Base-by-base conservation (phyloP, 2,888 invertebrate genomes). In the Cotesia congregata region DNA sequence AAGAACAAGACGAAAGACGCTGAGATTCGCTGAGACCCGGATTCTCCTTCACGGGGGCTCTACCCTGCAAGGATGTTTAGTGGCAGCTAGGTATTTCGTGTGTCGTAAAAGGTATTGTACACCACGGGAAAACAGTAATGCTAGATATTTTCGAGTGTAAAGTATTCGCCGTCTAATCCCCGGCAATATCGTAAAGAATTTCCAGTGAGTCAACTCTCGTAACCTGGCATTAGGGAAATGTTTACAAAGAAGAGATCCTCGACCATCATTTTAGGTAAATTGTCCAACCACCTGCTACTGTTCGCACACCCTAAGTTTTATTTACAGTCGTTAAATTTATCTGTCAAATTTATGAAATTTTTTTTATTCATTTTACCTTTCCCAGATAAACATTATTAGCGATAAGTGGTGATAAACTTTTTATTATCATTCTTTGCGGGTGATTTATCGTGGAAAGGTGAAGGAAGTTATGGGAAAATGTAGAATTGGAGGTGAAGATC, bases 301-400 rank as follows among this genome's bases (percentile, higher is more conserved):
- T 12, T 65, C 61, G 15, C 77, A 20, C 40, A 62, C 60, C 85
- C 85, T 72, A 83, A 86, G 87, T 89, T 88, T 89, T 88, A 89
- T 88, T 89, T 88, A 88, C 89, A 89, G 88, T 89, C 89, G 89
- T 89, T 88, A 89, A 89, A 89, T 86, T 84, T 86, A 84, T 88
- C 88, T 88, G 88, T 88, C 87, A 88, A 88, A 88, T 50, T 50
- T 50, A 9, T 50, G 12, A 50, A 9, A 74, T 12, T 38, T 64
- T 38, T 69, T 75, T 69, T 72, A 62, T 41, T 20, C 41, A 67
- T 59, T 69, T 72, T 72, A 76, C 64, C 60, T 74, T 20, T n/a
- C 38, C 17, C 3, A 9, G 7, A 6, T 30, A 67, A 64, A 12
- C 20, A n/a, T 50, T 50, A 12, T 50, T 12, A 50, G 50, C 12